phyloP scores from a whole-genome alignment of 2,113 vertebrate species.

The Myotis lucifugus region DNA sequence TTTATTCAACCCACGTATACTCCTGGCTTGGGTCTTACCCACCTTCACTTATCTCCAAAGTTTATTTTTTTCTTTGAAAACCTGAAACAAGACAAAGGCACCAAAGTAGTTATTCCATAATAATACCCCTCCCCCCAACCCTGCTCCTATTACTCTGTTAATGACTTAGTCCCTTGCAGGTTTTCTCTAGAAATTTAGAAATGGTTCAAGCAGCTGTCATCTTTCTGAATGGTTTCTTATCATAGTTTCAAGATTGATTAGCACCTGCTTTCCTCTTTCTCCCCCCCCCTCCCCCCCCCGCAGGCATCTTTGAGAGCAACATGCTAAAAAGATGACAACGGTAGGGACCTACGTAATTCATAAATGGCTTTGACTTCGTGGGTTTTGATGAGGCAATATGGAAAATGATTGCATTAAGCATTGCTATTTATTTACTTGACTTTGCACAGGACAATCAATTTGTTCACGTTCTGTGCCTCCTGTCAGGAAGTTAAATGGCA shows the following conservation, averaged over 20 bases:
- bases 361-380: conserved; percentile 65
- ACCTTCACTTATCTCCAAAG: not conserved
- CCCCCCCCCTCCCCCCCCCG: not conserved
- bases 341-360: conserved; percentile 56
- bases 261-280: conserved; percentile 48
- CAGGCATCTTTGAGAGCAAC: conserved; percentile 65
- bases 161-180: conserved; percentile 33
- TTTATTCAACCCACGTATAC: not conserved
- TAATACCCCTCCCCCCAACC: not conserved
- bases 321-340: conserved; percentile 43
- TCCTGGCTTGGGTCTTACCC: not conserved
- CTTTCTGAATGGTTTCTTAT: conserved; percentile 61
- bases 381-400: conserved; percentile 72
- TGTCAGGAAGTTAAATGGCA: conserved; percentile 70
- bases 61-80: conserved; percentile 45
- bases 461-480: conserved; percentile 55
- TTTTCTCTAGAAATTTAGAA: not conserved
- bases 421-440: conserved; percentile 78
- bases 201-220: conserved; percentile 48
- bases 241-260: conserved; percentile 54
- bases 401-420: conserved; percentile 77
- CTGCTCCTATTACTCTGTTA: not conserved
- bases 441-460: conserved; percentile 75
- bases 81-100: not conserved
- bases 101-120: not conserved